phyloP scores from a whole-genome alignment of 2,888 invertebrate genomes.

The Tachystola acroxantha region DNA sequence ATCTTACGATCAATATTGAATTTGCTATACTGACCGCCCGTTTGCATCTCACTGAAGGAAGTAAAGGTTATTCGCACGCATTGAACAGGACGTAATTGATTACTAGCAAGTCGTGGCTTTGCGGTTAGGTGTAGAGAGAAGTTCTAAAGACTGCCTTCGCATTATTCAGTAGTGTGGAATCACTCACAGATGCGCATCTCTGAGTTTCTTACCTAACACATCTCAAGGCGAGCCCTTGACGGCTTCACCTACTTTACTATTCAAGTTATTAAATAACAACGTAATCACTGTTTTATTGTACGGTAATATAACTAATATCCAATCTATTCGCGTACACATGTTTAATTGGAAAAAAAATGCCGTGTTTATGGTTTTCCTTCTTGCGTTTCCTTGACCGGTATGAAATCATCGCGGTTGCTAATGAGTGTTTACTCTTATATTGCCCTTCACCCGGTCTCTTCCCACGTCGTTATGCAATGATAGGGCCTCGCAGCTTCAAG shows the following conservation, averaged over 20 bases:
- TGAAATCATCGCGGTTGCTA: slow-evolving; percentile 58
- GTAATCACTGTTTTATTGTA: slow-evolving; percentile 27
- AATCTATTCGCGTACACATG: slow-evolving; percentile 3
- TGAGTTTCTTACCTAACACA: slow-evolving; percentile 42
- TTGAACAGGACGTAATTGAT: slow-evolving; percentile 21
- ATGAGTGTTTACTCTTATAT: slow-evolving; percentile 53
- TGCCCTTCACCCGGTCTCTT: slow-evolving; percentile 54
- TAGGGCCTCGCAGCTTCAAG: slow-evolving; percentile 28
- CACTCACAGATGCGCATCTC: slow-evolving; percentile 26
- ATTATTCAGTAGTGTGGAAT: slow-evolving; percentile 29
- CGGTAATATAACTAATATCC: slow-evolving; percentile 13
- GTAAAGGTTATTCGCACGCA: slow-evolving; percentile 18
- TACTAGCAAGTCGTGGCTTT: slow-evolving; percentile 17
- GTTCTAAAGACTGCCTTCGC: slow-evolving; percentile 15
- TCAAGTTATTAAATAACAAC: slow-evolving; percentile 20
- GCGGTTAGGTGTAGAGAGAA: slow-evolving; percentile 12
- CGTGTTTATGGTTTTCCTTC: slow-evolving; percentile 42
- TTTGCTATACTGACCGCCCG: slow-evolving; percentile 29
- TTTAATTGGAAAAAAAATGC: slow-evolving; percentile 24
- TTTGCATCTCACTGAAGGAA: slow-evolving; percentile 28
- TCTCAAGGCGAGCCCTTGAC: slow-evolving; percentile 42
- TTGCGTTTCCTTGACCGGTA: slow-evolving; percentile 62
- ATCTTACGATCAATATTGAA: slow-evolving; percentile 35
- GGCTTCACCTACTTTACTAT: slow-evolving; percentile 26
- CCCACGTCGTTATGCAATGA: slow-evolving; percentile 21